These are phyloP conservation scores for Eristalis intricaria DNA, from an alignment of 2,888 invertebrate species.

Conservation along the genomic window DNA sequence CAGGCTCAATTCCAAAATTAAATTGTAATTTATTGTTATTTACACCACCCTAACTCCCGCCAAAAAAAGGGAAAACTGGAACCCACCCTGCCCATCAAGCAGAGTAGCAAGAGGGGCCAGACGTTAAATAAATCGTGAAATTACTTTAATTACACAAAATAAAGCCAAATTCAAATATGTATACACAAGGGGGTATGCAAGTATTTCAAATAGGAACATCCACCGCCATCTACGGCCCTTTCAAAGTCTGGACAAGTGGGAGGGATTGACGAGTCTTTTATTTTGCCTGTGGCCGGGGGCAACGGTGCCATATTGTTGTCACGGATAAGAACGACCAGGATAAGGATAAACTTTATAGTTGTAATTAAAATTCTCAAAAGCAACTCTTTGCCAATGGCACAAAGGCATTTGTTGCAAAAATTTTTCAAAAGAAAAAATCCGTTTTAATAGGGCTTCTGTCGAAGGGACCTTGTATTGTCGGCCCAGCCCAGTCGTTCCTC, in stretches of 20 bases:
- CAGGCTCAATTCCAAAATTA: constrained; percentile 61
- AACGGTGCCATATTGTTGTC: constrained; percentile 53
- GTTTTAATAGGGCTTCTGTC: constrained; percentile 6
- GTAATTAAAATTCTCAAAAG: constrained; percentile 55
- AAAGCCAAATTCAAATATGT: constrained; percentile 37
- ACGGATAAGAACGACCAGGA: constrained; percentile 28
- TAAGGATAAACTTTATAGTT: constrained; percentile 67
- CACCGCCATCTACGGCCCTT: background rate
- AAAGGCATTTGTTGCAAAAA: constrained; percentile 23
- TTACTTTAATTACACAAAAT: constrained; percentile 60
- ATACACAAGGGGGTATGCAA: background rate
- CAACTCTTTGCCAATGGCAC: constrained; percentile 17
- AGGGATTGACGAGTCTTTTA: background rate
- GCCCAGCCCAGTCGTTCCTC: background rate
- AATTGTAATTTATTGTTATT: constrained; percentile 72
- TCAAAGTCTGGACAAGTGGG: background rate
- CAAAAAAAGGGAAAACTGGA: background rate
- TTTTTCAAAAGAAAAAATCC: constrained; percentile 29
- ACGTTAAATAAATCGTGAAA: constrained; percentile 67
- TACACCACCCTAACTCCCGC: constrained; percentile 38
- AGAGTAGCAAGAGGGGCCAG: background rate
- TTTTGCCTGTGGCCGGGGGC: background rate
- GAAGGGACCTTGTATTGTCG: constrained; percentile 12
- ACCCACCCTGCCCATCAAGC: constrained; percentile 13
- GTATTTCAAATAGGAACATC: background rate